A percentile compares a stretch with the other conserved stretches of the same genome.
Evolutionary conservation across 2,797 vertebrate species (phyloP).

Genomic region (Okamejei kenojei): DNA sequence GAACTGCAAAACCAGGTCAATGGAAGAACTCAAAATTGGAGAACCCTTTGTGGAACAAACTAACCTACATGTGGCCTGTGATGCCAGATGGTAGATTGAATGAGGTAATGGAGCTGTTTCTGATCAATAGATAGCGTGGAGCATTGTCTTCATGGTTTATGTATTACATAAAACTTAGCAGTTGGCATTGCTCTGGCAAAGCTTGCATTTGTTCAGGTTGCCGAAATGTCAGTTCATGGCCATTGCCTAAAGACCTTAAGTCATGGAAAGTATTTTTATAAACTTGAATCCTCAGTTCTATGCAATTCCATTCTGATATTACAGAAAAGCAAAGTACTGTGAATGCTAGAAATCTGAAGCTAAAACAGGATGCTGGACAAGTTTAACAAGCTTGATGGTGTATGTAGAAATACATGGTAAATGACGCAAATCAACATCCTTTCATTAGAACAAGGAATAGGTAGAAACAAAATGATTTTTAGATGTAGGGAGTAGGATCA

Average conservation of each 20-base stretch:
- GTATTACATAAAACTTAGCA: neutral
- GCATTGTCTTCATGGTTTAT: neutral
- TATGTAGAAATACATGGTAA: too few relatives aligned
- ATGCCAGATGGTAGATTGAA: conserved; percentile 45
- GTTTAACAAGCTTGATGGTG: too few relatives aligned
- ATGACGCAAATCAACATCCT: too few relatives aligned
- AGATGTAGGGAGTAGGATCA: too few relatives aligned
- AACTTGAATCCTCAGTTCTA: neutral
- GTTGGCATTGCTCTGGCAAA: neutral
- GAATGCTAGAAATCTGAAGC: too few relatives aligned
- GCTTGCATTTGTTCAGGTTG: neutral
- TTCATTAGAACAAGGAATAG: too few relatives aligned
- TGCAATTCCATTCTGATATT: neutral
- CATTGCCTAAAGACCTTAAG: neutral
- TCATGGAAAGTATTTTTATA: neutral
- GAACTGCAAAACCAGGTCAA: conserved; percentile 43
- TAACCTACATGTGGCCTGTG: conserved; percentile 45
- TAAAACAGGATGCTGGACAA: too few relatives aligned
- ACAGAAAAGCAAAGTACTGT: neutral
- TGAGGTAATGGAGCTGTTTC: conserved; percentile 30
- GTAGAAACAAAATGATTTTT: too few relatives aligned
- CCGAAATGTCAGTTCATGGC: neutral
- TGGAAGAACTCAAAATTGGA: conserved; percentile 47
- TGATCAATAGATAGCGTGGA: neutral
- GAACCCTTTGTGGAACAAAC: conserved; percentile 50